Evolutionary conservation across 2,797 vertebrate genomes (phyloP).

Genomic region (Pangasius macronema): DNA sequence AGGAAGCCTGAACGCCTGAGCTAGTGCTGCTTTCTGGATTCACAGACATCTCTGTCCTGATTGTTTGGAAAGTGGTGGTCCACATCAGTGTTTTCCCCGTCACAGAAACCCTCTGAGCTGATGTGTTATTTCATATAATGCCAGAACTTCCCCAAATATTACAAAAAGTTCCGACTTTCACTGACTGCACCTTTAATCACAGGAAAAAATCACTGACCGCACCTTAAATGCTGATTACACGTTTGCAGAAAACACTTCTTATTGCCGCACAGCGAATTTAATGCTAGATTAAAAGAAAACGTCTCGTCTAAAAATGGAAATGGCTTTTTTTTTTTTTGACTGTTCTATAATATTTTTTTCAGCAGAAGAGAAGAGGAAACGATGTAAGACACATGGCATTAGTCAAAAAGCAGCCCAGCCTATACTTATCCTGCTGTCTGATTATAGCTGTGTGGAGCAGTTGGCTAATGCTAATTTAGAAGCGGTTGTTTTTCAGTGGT

Average conservation of each 20-base stretch:
- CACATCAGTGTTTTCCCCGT: background rate
- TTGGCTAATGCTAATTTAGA: constrained; percentile 46
- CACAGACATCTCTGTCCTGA: background rate
- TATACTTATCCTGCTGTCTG: constrained; percentile 30
- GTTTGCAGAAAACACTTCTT: background rate
- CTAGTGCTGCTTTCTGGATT: background rate
- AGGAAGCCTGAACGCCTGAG: background rate
- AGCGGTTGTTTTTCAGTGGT: constrained; percentile 41
- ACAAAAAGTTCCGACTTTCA: background rate
- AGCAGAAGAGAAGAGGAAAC: constrained; percentile 25
- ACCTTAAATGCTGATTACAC: constrained; percentile 13
- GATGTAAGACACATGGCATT: constrained; percentile 21
- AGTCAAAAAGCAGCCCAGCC: constrained; percentile 20
- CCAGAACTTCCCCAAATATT: background rate
- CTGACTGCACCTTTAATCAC: background rate
- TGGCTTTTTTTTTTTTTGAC: background rate
- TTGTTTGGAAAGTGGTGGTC: background rate
- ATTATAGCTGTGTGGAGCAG: constrained; percentile 32
- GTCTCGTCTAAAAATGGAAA: constrained; percentile 35
- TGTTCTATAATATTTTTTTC: constrained; percentile 34
- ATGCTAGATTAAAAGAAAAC: constrained; percentile 13
- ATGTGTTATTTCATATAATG: background rate
- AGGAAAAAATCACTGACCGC: background rate
- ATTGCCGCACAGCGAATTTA: constrained; percentile 6
- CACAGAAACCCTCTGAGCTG: background rate